phyloP scores from a whole-genome alignment of 2,113 vertebrate species.

The Phocoena phocoena region DNA sequence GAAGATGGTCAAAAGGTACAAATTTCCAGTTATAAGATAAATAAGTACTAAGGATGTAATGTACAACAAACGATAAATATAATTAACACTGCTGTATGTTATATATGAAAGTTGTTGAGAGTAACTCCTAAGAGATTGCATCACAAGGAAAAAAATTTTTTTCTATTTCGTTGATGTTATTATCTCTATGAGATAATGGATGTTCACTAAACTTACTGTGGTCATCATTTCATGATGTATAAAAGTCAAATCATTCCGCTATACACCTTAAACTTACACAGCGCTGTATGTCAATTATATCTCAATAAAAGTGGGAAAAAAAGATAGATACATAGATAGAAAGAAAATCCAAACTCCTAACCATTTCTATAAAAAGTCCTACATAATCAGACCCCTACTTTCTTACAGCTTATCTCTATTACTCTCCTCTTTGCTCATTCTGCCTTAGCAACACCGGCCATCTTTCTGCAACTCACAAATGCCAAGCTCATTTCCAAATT shows the following conservation, averaged over 20 bases:
- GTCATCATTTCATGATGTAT: background rate
- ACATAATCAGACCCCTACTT: background rate
- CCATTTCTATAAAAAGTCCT: background rate
- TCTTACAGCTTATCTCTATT: background rate
- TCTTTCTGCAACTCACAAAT: constrained; percentile 11
- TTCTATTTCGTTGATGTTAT: background rate
- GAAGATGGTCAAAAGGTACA: background rate
- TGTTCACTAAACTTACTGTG: no score
- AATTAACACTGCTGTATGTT: background rate
- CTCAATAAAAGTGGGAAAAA: background rate
- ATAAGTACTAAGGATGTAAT: background rate
- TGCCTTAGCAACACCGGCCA: background rate
- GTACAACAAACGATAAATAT: background rate
- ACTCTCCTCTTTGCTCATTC: background rate
- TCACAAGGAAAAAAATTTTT: background rate
- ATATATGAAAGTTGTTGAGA: background rate
- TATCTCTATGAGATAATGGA: background rate
- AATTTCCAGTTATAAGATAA: background rate
- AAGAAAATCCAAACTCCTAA: constrained; percentile 15
- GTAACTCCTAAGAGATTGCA: background rate
- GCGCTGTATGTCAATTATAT: background rate
- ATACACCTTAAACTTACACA: background rate
- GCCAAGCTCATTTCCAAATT: background rate
- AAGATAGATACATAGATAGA: background rate
- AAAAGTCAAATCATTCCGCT: background rate